Evolutionary conservation across 2,888 invertebrate genomes (phyloP).

Genomic region (Polietes domitor): DNA sequence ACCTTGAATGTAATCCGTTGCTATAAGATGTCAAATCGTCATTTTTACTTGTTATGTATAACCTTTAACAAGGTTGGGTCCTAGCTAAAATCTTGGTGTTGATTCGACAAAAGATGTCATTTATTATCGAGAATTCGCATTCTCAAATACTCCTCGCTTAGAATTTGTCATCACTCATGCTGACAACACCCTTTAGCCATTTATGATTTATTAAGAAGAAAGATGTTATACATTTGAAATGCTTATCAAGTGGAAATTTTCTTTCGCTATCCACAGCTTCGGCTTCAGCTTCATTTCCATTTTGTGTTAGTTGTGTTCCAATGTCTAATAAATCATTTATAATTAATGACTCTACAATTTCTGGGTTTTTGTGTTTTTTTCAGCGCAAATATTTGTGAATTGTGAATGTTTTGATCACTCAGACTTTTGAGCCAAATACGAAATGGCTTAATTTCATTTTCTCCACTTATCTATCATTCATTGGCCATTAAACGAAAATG

Average conservation of each 20-base stretch:
- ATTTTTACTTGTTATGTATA: no score
- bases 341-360: conserved; percentile 10
- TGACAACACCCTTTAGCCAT: not conserved
- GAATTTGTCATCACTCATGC: not conserved
- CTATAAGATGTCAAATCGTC: no score
- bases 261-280: not conserved
- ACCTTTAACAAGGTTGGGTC: no score
- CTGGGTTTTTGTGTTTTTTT: not conserved
- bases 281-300: conserved; percentile 14
- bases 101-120: no score
- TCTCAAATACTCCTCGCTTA: no score
- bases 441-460: conserved; percentile 2
- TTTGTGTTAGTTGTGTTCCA: conserved; percentile 3
- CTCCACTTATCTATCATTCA: conserved; percentile 18
- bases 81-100: no score
- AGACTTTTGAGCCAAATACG: not conserved
- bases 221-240: conserved; percentile 2
- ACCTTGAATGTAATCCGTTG: no score
- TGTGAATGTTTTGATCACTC: conserved; percentile 4
- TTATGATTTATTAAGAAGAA: conserved; percentile 9
- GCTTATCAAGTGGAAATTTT: conserved; percentile 3
- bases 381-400: not conserved
- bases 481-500: not conserved
- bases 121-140: no score
- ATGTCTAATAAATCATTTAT: conserved; percentile 25